Percentiles rank a stretch among this genome's conserved stretches.
These are phyloP conservation scores for Melinaea menophilus DNA, from an alignment of 2,888 invertebrate genomes.

Conservation along the genomic window DNA sequence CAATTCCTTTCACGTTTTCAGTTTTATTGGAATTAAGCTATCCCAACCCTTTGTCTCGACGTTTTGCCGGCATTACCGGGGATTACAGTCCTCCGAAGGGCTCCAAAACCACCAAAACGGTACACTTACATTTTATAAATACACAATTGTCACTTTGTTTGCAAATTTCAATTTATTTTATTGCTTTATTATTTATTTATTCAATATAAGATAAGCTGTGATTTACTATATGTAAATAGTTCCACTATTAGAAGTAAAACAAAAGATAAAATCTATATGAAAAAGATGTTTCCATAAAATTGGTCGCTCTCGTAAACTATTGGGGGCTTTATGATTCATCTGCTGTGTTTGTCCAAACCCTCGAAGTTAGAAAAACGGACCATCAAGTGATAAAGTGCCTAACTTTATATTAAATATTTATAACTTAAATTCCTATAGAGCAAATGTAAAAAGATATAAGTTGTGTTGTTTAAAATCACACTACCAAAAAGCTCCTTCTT, in stretches of 20 bases:
- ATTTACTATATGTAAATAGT: too few relatives aligned
- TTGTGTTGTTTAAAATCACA: too few relatives aligned
- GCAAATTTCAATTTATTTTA: background rate
- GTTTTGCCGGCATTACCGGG: constrained; percentile 58
- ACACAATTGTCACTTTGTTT: constrained; percentile 15
- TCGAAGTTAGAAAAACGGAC: constrained; percentile 45
- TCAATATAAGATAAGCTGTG: background rate
- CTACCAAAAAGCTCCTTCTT: too few relatives aligned
- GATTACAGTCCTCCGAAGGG: constrained; percentile 56
- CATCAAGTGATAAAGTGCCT: constrained; percentile 39
- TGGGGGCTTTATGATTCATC: constrained; percentile 75
- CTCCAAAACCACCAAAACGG: constrained; percentile 35
- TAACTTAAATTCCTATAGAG: too few relatives aligned
- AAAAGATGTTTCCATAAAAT: constrained; percentile 56
- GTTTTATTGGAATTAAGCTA: constrained; percentile 73
- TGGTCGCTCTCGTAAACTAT: constrained; percentile 68
- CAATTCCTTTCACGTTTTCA: constrained; percentile 65
- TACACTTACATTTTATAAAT: constrained; percentile 39
- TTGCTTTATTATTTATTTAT: background rate
- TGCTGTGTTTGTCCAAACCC: constrained; percentile 60
- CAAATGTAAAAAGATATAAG: too few relatives aligned
- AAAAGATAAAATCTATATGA: constrained; percentile 35
- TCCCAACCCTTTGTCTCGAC: constrained; percentile 66
- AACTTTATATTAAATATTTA: constrained; percentile 3
- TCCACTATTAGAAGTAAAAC: constrained; percentile 17